These are phyloP conservation scores for Esperia sulphurella DNA, from an alignment of 2,888 invertebrate genomes.

Conservation along the genomic window DNA sequence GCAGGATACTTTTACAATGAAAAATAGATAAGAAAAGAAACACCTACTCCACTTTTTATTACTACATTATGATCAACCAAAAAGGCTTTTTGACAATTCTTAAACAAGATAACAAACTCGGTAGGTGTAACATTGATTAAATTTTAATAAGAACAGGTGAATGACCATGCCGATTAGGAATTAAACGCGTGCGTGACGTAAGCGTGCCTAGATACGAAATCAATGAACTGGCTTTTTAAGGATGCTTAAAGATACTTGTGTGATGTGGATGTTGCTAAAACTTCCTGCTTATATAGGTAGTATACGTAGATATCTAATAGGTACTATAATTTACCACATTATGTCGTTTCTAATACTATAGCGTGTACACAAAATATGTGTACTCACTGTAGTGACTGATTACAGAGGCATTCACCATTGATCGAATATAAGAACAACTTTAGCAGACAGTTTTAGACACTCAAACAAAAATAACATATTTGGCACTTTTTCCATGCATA, in stretches of 20 bases:
- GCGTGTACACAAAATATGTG: no score
- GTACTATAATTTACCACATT: no score
- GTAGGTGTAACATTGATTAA: slow-evolving; percentile 23
- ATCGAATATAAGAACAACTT: no score
- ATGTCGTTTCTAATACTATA: no score
- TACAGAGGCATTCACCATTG: no score
- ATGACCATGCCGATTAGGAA: slow-evolving; percentile 51
- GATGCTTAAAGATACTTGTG: slow-evolving; percentile 14
- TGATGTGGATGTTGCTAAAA: not conserved
- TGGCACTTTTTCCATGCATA: no score
- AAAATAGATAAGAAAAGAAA: slow-evolving; percentile 17
- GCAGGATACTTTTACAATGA: slow-evolving; percentile 28
- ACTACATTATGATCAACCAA: slow-evolving; percentile 3
- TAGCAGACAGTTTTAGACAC: no score
- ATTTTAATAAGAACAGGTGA: slow-evolving; percentile 45
- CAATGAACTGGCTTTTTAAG: slow-evolving; percentile 20
- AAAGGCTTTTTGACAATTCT: slow-evolving; percentile 20
- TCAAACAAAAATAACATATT: no score
- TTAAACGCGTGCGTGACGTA: slow-evolving; percentile 38
- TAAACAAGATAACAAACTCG: slow-evolving; percentile 4
- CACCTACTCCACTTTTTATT: slow-evolving; percentile 21
- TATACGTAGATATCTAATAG: no score
- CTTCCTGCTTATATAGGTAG: no score
- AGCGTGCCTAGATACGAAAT: slow-evolving; percentile 16
- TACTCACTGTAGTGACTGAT: no score